Conservation (phyloP, 2,888 invertebrate genomes). For the Xestia c-nigrum region DNA sequence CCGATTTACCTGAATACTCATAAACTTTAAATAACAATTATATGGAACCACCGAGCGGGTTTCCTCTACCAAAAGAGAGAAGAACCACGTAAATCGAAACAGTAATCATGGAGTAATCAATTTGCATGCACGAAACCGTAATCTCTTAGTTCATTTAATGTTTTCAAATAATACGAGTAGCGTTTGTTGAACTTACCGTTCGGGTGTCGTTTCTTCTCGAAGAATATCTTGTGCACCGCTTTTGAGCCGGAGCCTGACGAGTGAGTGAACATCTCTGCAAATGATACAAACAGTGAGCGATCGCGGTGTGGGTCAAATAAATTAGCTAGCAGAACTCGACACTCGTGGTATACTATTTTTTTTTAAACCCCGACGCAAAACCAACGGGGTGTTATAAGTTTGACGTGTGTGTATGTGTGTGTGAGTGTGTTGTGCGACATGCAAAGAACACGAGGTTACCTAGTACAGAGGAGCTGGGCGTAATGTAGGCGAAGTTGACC, state of each 20-base stretch:
- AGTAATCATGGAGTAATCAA: too few species aligned
- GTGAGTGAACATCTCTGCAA: conserved; percentile 78
- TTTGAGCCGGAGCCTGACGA: conserved; percentile 57
- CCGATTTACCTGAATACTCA: too few species aligned
- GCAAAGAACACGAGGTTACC: conserved; percentile 56
- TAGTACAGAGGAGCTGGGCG: conserved; percentile 71
- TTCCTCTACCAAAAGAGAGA: too few species aligned
- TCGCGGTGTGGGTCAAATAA: not conserved
- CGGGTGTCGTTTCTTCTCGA: conserved; percentile 82
- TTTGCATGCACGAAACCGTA: too few species aligned
- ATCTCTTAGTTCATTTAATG: too few species aligned
- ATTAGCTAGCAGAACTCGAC: not conserved
- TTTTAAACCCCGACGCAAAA: too few species aligned
- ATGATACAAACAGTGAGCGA: conserved; percentile 9
- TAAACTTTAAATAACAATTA: too few species aligned
- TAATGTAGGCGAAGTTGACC: conserved; percentile 92
- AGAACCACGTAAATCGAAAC: too few species aligned
- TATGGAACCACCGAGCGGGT: too few species aligned
- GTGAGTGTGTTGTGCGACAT: not conserved
- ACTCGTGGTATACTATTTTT: too few species aligned
- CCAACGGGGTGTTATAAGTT: too few species aligned
- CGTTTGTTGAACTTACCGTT: conserved; percentile 70
- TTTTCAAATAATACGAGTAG: not conserved
- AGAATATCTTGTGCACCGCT: conserved; percentile 76
- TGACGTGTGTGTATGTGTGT: too few species aligned